Evolutionary conservation across 2,113 vertebrate genomes (phyloP).

Genomic region (Oostethus manadensis): DNA sequence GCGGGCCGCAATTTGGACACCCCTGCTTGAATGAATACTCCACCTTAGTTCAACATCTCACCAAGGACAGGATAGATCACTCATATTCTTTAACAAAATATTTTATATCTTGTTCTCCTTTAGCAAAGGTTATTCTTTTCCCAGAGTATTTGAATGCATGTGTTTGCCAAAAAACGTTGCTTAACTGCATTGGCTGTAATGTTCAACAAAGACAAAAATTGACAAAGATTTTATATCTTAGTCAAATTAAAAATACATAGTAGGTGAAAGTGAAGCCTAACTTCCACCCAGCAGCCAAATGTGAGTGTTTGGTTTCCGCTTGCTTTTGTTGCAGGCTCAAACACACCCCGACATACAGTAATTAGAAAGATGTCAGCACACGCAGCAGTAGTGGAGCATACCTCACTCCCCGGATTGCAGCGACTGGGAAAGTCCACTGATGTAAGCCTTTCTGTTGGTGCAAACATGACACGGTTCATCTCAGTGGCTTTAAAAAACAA

Average conservation of each 20-base stretch:
- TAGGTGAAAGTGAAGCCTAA: not conserved
- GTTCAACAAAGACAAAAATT: conserved; percentile 2
- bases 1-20: no score
- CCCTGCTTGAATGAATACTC: no score
- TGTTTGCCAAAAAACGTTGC: no score
- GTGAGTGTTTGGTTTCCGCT: conserved; percentile 13
- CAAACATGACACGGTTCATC: not conserved
- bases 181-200: no score
- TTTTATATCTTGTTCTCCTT: no score
- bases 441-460: conserved; percentile 73
- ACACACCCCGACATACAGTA: conserved; percentile 43
- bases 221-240: no score
- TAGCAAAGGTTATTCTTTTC: no score
- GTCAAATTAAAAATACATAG: no score
- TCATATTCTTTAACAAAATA: no score
- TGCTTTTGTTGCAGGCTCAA: conserved; percentile 4
- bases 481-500: not conserved
- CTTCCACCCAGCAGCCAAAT: not conserved
- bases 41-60: no score
- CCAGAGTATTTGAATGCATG: no score
- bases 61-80: no score
- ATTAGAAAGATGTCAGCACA: conserved; percentile 32
- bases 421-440: conserved; percentile 78
- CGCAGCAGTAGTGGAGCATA: conserved; percentile 46
- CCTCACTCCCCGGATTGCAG: conserved; percentile 84